Conservation (phyloP, 2,113 vertebrate species). For the Chamaetylas fuelleborni region DNA sequence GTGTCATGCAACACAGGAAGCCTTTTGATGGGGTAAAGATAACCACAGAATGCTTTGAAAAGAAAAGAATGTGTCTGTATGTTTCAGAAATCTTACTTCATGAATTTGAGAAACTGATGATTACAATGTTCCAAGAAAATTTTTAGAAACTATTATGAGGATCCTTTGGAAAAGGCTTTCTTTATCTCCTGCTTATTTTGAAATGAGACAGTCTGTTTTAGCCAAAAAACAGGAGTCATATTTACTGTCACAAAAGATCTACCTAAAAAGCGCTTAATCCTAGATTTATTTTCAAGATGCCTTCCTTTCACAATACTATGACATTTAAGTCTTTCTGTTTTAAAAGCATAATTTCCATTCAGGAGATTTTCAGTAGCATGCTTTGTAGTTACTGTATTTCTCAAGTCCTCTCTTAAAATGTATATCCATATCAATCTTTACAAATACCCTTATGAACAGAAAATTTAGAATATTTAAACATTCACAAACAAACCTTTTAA, state of each 20-base stretch:
- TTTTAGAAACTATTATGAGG: neutral
- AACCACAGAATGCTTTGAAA: neutral
- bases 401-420: neutral
- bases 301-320: neutral
- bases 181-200: neutral
- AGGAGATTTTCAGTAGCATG: neutral
- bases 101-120: neutral
- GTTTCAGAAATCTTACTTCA: neutral
- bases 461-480: slow-evolving; percentile 1
- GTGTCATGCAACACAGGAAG: neutral
- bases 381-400: neutral
- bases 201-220: neutral
- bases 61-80: neutral
- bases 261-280: neutral
- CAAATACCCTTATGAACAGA: neutral
- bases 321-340: neutral
- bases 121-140: neutral
- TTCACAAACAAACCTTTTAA: slow-evolving; percentile 19
- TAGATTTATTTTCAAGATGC: neutral
- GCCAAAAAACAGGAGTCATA: neutral
- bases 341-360: neutral
- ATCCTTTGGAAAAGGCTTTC: neutral
- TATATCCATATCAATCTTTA: neutral
- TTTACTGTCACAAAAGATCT: neutral
- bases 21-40: neutral